Base-by-base conservation (phyloP, 2,888 invertebrate genomes). In the Agonopterix subpropinquella region DNA sequence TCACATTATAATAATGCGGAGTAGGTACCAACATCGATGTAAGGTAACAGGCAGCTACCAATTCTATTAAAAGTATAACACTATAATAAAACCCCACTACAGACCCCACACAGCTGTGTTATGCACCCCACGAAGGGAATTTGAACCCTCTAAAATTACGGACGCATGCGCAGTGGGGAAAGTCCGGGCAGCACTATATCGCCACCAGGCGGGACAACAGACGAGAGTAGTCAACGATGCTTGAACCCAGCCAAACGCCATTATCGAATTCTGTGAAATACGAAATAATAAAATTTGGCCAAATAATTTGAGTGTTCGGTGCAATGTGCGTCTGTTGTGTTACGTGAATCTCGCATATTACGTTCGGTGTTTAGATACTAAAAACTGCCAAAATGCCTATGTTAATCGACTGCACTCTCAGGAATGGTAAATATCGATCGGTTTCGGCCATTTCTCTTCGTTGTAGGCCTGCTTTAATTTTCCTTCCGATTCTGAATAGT, bases 351-450 rank as follows among this genome's bases (percentile, higher is more conserved):
- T 49, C 10, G 44, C 28, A 28, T 28, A 28, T 61, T 62, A 62
- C 56, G 59, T 61, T 62, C 39, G n/a, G 65, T 63, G 54, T 53
- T 57, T 55, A 42, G 51, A 53, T 61, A 47, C 47, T 46, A 43
- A 18, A n/a, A 8, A 44, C 39, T 44, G n/a, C 48, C 60, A 77
- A 74, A 74, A 88, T 88, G 88, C 82, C 88, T 55, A 56, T 84
- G 50, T 67, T 87, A 67, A 69, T 87, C 54, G 78, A 85, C 61
- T 64, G 72, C 55, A 78, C 65, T 64, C 76, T 62, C 59, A 74
- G 68, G 72, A 81, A 77, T 78, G 88, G 88, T 88, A 84, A 86
- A 68, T 87, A 88, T 87, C 72, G 87, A 87, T 83, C 81, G 61
- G 64, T 62, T 65, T 75, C 78, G 66, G 83, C 84, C 84, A 85